These are phyloP conservation scores for Bhutanitis thaidina DNA, from an alignment of 2,888 invertebrate species.

Conservation along the genomic window DNA sequence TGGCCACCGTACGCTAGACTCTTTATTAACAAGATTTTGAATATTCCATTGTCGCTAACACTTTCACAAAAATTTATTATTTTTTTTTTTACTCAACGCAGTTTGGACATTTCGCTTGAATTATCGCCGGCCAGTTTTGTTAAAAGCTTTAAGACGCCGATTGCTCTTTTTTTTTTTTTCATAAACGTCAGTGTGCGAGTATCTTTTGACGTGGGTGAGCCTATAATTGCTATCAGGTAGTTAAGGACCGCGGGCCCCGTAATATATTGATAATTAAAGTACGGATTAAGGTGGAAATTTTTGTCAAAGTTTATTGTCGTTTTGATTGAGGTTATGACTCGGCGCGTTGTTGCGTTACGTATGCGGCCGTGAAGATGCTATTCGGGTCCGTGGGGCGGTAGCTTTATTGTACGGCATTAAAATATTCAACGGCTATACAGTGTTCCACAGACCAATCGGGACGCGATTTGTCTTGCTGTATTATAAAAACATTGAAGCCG, in stretches of 20 bases:
- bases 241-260: slow-evolving; percentile 61
- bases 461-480: slow-evolving; percentile 68
- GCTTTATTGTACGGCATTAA: slow-evolving; percentile 61
- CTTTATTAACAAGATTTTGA: slow-evolving; percentile 79
- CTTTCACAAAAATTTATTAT: slow-evolving; percentile 71
- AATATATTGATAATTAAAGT: slow-evolving; percentile 79
- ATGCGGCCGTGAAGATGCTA: slow-evolving; percentile 49
- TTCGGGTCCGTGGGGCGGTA: slow-evolving; percentile 56
- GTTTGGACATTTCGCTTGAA: slow-evolving; percentile 79
- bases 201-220: slow-evolving; percentile 76
- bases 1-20: slow-evolving; percentile 41
- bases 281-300: slow-evolving; percentile 77
- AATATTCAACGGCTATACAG: slow-evolving; percentile 44
- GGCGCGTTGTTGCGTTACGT: slow-evolving; percentile 34
- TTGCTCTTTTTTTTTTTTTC: slow-evolving; percentile 65
- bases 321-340: slow-evolving; percentile 77
- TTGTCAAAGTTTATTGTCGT: slow-evolving; percentile 77
- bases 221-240: slow-evolving; percentile 79
- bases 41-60: slow-evolving; percentile 78
- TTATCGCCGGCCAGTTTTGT: slow-evolving; percentile 76
- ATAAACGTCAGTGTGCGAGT: slow-evolving; percentile 66
- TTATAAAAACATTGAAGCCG: slow-evolving; percentile 63
- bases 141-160: slow-evolving; percentile 68
- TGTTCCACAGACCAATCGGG: slow-evolving; percentile 50
- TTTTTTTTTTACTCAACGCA: slow-evolving; percentile 40